Evolutionary conservation across 1,140 invertebrate genomes (phyloP).

Genomic region (Hypothenemus hampei): DNA sequence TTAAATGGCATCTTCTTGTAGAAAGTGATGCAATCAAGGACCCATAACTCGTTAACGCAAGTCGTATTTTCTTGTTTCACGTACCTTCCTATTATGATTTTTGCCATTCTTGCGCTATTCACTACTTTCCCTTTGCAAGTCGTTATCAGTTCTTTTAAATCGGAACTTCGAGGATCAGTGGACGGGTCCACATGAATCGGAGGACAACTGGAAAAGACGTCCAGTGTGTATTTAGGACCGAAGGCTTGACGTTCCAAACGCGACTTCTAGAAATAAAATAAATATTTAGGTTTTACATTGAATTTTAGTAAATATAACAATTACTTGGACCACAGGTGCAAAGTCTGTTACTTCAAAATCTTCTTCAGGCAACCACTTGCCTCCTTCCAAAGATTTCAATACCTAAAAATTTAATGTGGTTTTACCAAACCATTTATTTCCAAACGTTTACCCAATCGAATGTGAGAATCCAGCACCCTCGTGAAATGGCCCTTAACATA

Average conservation of each 20-base stretch:
- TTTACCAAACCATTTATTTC: not conserved
- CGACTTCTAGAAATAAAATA: slow-evolving; percentile 44
- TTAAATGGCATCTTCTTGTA: slow-evolving; percentile 35
- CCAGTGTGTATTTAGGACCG: slow-evolving; percentile 46
- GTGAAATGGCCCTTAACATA: slow-evolving; percentile 50
- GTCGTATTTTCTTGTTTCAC: slow-evolving; percentile 35
- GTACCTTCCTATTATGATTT: slow-evolving; percentile 48
- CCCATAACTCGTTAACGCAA: slow-evolving; percentile 48
- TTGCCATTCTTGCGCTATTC: slow-evolving; percentile 42
- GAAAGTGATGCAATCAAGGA: slow-evolving; percentile 45
- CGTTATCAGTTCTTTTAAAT: slow-evolving; percentile 48
- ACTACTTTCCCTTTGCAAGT: slow-evolving; percentile 47
- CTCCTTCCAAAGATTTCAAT: slow-evolving; percentile 45
- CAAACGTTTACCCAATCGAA: slow-evolving; percentile 49
- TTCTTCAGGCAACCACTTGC: slow-evolving; percentile 52
- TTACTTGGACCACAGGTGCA: slow-evolving; percentile 50
- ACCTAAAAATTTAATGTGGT: slow-evolving; percentile 37
- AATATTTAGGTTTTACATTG: not conserved
- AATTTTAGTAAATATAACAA: not conserved
- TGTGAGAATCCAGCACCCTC: slow-evolving; percentile 54
- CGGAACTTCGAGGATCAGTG: slow-evolving; percentile 41
- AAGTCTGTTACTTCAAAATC: slow-evolving; percentile 50
- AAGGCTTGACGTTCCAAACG: slow-evolving; percentile 50
- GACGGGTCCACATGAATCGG: slow-evolving; percentile 46
- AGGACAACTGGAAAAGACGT: slow-evolving; percentile 48